Evolutionary conservation across 1,140 invertebrate species (phyloP).

Genomic region (Drosophila serrata): DNA sequence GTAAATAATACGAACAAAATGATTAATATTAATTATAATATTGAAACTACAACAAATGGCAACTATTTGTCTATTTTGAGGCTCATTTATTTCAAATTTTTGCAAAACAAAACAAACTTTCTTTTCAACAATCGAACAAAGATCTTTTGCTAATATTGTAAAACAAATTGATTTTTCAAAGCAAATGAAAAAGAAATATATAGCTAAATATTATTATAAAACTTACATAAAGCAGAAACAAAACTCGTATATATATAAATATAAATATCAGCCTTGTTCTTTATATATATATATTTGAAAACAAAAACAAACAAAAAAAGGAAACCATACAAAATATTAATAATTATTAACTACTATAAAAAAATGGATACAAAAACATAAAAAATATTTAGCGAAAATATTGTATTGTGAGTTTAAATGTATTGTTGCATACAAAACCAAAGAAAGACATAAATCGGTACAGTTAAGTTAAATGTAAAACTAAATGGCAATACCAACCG

Average conservation of each 20-base stretch:
- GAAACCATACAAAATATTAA: conserved; percentile 77
- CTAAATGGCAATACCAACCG: conserved; percentile 50
- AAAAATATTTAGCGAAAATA: conserved; percentile 84
- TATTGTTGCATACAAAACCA: conserved; percentile 76
- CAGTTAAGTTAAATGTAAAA: conserved; percentile 42
- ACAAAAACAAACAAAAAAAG: conserved; percentile 57
- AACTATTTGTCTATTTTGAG: conserved; percentile 77
- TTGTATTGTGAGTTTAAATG: conserved; percentile 83
- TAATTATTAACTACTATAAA: conserved; percentile 82
- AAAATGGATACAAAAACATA: conserved; percentile 64
- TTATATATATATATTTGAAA: conserved; percentile 79
- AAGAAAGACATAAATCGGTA: conserved; percentile 51
- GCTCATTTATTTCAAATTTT: conserved; percentile 75
- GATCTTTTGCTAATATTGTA: conserved; percentile 77
- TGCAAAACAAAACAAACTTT: conserved; percentile 60
- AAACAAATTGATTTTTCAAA: conserved; percentile 69
- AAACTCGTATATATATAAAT: conserved; percentile 63
- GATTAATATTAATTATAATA: conserved; percentile 50
- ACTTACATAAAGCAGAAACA: conserved; percentile 68
- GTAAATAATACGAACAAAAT: conserved; percentile 55
- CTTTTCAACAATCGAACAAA: conserved; percentile 57
- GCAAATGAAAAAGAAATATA: conserved; percentile 44
- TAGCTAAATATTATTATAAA: conserved; percentile 82
- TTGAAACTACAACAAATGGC: conserved; percentile 60
- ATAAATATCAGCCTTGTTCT: conserved; percentile 84